phyloP scores from a whole-genome alignment of 2,797 vertebrate species.

The Lacerta agilis region DNA sequence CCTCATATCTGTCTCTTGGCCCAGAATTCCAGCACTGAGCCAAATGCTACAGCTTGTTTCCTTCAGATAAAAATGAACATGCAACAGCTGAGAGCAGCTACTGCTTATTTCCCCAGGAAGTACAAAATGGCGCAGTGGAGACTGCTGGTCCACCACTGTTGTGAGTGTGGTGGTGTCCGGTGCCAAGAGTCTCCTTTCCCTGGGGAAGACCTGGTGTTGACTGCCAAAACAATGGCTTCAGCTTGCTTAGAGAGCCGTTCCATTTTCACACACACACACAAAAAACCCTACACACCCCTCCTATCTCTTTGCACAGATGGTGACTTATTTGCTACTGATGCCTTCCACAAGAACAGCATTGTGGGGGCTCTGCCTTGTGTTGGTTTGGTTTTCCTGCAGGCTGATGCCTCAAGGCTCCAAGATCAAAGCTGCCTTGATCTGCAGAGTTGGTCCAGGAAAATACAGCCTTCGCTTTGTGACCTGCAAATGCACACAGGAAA shows the following conservation, averaged over 20 bases:
- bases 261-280: background rate
- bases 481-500: background rate
- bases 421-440: constrained; percentile 22
- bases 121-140: background rate
- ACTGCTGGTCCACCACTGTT: background rate
- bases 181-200: constrained; percentile 2
- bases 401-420: background rate
- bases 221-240: background rate
- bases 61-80: constrained; percentile 36
- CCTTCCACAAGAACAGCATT: background rate
- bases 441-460: background rate
- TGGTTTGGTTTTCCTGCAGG: background rate
- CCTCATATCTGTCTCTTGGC: constrained; percentile 16
- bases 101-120: constrained; percentile 23
- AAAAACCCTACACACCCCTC: background rate
- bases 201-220: background rate
- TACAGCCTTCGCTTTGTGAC: background rate
- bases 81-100: constrained; percentile 14
- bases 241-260: background rate
- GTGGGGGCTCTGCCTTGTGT: background rate
- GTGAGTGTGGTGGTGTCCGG: background rate
- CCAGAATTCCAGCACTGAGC: background rate
- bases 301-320: constrained; percentile 9
- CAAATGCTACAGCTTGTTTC: constrained; percentile 32
- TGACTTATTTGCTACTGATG: background rate